Conservation (phyloP, 2,797 vertebrate species). For the Hydrolagus colliei region DNA sequence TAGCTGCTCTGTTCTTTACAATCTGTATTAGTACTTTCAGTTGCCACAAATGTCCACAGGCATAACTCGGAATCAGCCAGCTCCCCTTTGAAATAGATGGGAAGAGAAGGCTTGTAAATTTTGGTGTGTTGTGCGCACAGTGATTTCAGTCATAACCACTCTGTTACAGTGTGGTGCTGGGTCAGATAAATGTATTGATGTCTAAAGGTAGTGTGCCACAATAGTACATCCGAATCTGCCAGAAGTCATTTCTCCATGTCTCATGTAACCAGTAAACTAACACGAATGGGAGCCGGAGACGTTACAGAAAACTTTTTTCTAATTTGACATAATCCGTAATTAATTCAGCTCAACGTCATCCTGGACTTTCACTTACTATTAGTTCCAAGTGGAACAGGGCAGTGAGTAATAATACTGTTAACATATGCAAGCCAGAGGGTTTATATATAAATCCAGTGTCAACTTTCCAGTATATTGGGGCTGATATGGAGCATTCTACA, state of each 20-base stretch:
- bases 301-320: too few relatives aligned
- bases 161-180: neutral
- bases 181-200: neutral
- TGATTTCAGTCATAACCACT: neutral
- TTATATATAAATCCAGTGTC: neutral
- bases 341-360: too few relatives aligned
- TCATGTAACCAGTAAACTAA: too few relatives aligned
- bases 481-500: neutral
- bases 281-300: too few relatives aligned
- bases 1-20: neutral
- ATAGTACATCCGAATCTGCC: too few relatives aligned
- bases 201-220: neutral
- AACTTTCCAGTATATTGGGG: neutral
- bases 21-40: neutral
- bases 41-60: neutral
- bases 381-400: too few relatives aligned
- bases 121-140: neutral
- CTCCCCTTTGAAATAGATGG: neutral
- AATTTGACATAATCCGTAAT: too few relatives aligned
- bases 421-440: too few relatives aligned
- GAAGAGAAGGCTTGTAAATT: neutral
- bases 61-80: neutral
- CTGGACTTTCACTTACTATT: too few relatives aligned
- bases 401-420: too few relatives aligned
- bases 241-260: neutral